Conservation (phyloP, 2,797 vertebrate species). For the Amblyopsis hoosieri region DNA sequence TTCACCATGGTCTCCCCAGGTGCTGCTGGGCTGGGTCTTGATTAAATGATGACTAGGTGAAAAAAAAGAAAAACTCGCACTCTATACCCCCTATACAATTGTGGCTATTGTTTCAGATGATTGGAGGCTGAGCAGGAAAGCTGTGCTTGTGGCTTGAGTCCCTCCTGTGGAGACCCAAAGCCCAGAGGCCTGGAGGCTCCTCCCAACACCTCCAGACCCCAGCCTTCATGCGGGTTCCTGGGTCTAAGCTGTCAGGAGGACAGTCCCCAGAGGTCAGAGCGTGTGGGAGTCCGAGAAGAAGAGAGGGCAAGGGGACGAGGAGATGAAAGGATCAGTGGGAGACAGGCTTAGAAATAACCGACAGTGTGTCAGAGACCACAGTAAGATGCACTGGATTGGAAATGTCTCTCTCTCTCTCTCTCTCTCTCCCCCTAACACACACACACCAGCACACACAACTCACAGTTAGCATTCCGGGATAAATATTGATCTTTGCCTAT, state of each 20-base stretch:
- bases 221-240: constrained; percentile 43
- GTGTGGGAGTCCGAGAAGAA: constrained; percentile 60
- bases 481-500: too few species aligned
- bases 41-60: constrained; percentile 73
- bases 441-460: not conserved
- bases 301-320: constrained; percentile 38
- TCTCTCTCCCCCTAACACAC: not conserved
- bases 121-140: constrained; percentile 4
- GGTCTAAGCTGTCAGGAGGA: constrained; percentile 29
- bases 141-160: constrained; percentile 27
- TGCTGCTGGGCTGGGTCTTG: constrained; percentile 54
- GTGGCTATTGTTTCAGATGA: constrained; percentile 49
- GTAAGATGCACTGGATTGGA: constrained; percentile 52
- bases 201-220: constrained; percentile 53
- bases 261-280: constrained; percentile 49
- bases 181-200: constrained; percentile 28
- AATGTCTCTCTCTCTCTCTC: constrained; percentile 14
- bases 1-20: constrained; percentile 42
- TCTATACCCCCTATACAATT: constrained; percentile 47
- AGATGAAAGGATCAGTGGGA: constrained; percentile 65
- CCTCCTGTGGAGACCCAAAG: constrained; percentile 52
- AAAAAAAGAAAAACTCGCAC: constrained; percentile 21
- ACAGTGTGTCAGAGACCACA: constrained; percentile 44
- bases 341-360: constrained; percentile 34
- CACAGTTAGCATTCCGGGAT: too few species aligned